These are phyloP conservation scores for Myotis myotis DNA, from an alignment of 2,797 vertebrate genomes.

Conservation along the genomic window DNA sequence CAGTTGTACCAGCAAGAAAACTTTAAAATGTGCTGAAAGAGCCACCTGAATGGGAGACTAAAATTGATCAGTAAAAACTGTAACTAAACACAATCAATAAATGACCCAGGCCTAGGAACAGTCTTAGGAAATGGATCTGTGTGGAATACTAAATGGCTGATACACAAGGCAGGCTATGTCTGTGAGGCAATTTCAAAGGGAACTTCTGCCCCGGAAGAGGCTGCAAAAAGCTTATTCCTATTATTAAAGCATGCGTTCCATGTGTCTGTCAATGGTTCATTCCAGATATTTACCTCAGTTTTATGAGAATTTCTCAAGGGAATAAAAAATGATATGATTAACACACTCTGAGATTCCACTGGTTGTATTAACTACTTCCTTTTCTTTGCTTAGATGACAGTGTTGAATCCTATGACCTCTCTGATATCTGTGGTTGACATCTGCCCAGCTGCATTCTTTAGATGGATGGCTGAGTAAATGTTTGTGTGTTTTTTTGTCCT, in stretches of 20 bases:
- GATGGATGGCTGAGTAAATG: neutral
- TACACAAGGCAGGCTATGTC: slow-evolving; percentile 12
- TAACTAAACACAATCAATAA: slow-evolving; percentile 32
- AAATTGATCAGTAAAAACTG: slow-evolving; percentile 36
- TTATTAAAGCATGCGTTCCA: slow-evolving; percentile 49
- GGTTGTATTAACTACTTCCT: neutral
- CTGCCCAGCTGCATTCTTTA: neutral
- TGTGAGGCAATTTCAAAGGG: slow-evolving; percentile 57
- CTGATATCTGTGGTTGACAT: neutral
- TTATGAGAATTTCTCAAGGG: slow-evolving; percentile 65
- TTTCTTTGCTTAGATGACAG: neutral
- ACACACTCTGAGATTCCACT: slow-evolving; percentile 20
- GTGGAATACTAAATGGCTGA: slow-evolving; percentile 12
- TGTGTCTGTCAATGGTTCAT: slow-evolving; percentile 60
- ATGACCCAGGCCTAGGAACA: slow-evolving; percentile 15
- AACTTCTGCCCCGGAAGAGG: slow-evolving; percentile 20
- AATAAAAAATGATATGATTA: slow-evolving; percentile 59
- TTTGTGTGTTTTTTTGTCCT: neutral
- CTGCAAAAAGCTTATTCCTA: slow-evolving; percentile 40
- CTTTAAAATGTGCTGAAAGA: slow-evolving; percentile 36
- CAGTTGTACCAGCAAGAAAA: slow-evolving; percentile 30
- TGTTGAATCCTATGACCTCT: neutral
- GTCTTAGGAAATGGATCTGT: slow-evolving; percentile 47
- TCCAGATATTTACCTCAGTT: slow-evolving; percentile 67
- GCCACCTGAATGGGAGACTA: slow-evolving; percentile 11